phyloP scores from a whole-genome alignment of 2,113 vertebrate species.

The Lamprotornis superbus region DNA sequence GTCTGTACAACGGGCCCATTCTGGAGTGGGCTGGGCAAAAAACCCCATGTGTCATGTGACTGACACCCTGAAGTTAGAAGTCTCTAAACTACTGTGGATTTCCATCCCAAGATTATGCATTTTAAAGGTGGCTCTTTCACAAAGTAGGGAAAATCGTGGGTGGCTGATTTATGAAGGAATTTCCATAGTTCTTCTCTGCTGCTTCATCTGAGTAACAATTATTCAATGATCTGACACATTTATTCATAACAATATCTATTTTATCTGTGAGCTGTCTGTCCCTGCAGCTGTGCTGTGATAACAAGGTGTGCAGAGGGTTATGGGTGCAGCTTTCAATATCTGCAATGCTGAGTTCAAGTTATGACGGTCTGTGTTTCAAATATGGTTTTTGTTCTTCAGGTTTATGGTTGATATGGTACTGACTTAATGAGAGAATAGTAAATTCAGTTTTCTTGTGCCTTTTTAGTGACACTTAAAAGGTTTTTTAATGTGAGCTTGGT shows the following conservation, averaged over 20 bases:
- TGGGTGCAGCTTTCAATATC: neutral
- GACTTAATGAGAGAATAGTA: slow-evolving; percentile 1
- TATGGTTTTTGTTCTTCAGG: neutral
- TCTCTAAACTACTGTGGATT: neutral
- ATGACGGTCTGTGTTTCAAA: neutral
- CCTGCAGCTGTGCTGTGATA: neutral
- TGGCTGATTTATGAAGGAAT: slow-evolving; percentile 1
- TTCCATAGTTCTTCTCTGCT: neutral
- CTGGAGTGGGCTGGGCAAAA: neutral
- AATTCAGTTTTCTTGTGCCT: neutral
- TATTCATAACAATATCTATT: neutral
- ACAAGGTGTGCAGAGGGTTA: neutral
- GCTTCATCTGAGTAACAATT: neutral
- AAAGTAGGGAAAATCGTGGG: neutral
- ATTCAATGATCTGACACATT: slow-evolving; percentile 19
- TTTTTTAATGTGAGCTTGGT: neutral
- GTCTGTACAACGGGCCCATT: neutral
- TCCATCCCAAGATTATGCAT: neutral
- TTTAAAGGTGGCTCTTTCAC: neutral
- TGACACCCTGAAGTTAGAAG: neutral
- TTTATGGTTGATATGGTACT: neutral
- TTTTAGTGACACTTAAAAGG: slow-evolving; percentile 22
- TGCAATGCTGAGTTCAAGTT: neutral
- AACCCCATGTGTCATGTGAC: neutral
- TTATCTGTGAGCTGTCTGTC: slow-evolving; percentile 14